Evolutionary conservation across 2,797 vertebrate species (phyloP), one percentile per base, ranked within the genome.

Genomic region (Arctocebus calabarensis): DNA sequence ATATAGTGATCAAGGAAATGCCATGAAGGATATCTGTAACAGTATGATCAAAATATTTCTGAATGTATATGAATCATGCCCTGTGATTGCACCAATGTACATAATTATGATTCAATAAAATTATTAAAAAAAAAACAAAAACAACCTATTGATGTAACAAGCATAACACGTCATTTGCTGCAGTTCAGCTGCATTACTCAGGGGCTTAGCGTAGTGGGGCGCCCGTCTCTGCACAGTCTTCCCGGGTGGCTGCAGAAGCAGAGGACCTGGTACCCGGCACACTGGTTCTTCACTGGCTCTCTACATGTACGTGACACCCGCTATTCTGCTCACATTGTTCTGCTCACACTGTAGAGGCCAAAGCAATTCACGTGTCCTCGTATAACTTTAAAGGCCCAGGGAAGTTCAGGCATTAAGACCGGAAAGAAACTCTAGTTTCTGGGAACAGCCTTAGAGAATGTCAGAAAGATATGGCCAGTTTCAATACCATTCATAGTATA

Each of bases 41-140:
- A n/a, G n/a, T n/a, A n/a, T n/a, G n/a, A n/a, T n/a, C n/a, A n/a
- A n/a, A n/a, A n/a, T n/a, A n/a, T n/a, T n/a, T n/a, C n/a, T n/a
- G n/a, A n/a, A n/a, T n/a, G n/a, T n/a, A n/a, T n/a, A n/a, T n/a
- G n/a, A n/a, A n/a, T n/a, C n/a, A n/a, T n/a, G n/a, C n/a, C n/a
- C n/a, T n/a, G n/a, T n/a, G n/a, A n/a, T n/a, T n/a, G n/a, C n/a
- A n/a, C n/a, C n/a, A n/a, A n/a, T n/a, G n/a, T n/a, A n/a, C n/a
- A n/a, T n/a, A n/a, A n/a, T n/a, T n/a, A n/a, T n/a, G n/a, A n/a
- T n/a, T n/a, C n/a, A n/a, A n/a, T n/a, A n/a, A n/a, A n/a, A n/a
- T n/a, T n/a, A n/a, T n/a, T n/a, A n/a, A n/a, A n/a, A 97, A 97
- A 97, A 98, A 98, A 98, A 98, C 4, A 13, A 89, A 27, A 45